Evolutionary conservation across 2,888 invertebrate species (phyloP).

Genomic region (Amphipyra berbera): DNA sequence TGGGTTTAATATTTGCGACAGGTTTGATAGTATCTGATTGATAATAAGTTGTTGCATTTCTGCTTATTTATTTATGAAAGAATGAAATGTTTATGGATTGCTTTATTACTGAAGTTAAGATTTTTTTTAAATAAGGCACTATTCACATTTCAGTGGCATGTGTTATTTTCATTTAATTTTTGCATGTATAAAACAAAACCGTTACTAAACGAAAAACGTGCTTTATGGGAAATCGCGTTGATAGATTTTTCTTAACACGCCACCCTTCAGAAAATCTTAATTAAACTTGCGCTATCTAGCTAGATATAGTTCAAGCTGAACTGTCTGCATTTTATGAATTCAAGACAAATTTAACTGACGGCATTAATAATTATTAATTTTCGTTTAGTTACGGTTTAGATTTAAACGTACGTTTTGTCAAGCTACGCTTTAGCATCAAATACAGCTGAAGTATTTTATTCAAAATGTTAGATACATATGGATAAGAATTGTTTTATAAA

Average conservation of each 20-base stretch:
- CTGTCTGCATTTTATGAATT: too few species aligned
- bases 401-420: constrained; percentile 31
- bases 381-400: too few species aligned
- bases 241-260: too few species aligned
- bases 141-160: constrained; percentile 19
- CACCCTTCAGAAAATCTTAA: too few species aligned
- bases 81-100: constrained; percentile 15
- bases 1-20: constrained; percentile 27
- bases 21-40: constrained; percentile 28
- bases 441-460: constrained; percentile 30
- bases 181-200: too few species aligned
- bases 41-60: constrained; percentile 49
- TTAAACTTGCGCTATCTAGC: too few species aligned
- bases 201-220: too few species aligned
- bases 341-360: too few species aligned
- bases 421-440: constrained; percentile 30
- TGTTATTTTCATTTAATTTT: constrained; percentile 44
- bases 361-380: too few species aligned
- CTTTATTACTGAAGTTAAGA: constrained; percentile 17
- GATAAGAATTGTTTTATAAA: constrained; percentile 31
- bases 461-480: constrained; percentile 37
- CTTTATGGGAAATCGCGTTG: too few species aligned
- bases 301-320: too few species aligned
- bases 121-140: constrained; percentile 14
- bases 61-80: constrained; percentile 33